These are phyloP conservation scores for Drosophila barbarae DNA, from an alignment of 2,888 invertebrate genomes.

Conservation along the genomic window DNA sequence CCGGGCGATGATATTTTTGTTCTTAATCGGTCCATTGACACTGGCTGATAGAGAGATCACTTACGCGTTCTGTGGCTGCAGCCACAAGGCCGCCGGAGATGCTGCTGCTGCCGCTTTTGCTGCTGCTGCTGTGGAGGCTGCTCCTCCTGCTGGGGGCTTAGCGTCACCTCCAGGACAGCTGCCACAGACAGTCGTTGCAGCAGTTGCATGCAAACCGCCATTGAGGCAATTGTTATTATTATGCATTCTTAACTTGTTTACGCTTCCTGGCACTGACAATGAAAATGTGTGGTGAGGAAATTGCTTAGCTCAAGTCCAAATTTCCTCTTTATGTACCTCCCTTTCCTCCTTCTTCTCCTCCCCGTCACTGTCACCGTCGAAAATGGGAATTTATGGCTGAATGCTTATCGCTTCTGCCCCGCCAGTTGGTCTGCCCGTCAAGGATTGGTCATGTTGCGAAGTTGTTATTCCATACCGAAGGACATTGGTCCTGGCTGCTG, in stretches of 20 bases:
- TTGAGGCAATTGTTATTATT: constrained; percentile 29
- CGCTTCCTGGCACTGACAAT: constrained; percentile 6
- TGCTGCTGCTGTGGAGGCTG: background rate
- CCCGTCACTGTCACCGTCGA: constrained; percentile 6
- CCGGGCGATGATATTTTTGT: constrained; percentile 10
- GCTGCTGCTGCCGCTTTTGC: background rate
- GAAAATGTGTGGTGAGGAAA: constrained; percentile 6
- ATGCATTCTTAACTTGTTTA: constrained; percentile 25
- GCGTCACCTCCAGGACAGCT: background rate
- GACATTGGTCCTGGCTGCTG: constrained; percentile 26
- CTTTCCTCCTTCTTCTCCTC: background rate
- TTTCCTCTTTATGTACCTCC: background rate
- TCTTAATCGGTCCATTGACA: constrained; percentile 60
- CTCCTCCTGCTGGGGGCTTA: constrained; percentile 7
- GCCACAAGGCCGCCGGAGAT: constrained; percentile 6
- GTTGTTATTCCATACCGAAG: constrained; percentile 13
- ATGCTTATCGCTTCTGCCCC: constrained; percentile 21
- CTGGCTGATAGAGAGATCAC: constrained; percentile 52
- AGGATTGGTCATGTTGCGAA: constrained; percentile 20
- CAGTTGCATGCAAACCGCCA: constrained; percentile 28
- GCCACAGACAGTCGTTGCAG: no score
- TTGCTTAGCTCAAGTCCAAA: constrained; percentile 18
- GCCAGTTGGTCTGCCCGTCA: constrained; percentile 25
- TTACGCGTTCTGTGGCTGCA: constrained; percentile 72
- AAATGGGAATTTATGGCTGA: constrained; percentile 33